Conservation (phyloP, 2,797 vertebrate genomes). For the Eidolon dupreanum region DNA sequence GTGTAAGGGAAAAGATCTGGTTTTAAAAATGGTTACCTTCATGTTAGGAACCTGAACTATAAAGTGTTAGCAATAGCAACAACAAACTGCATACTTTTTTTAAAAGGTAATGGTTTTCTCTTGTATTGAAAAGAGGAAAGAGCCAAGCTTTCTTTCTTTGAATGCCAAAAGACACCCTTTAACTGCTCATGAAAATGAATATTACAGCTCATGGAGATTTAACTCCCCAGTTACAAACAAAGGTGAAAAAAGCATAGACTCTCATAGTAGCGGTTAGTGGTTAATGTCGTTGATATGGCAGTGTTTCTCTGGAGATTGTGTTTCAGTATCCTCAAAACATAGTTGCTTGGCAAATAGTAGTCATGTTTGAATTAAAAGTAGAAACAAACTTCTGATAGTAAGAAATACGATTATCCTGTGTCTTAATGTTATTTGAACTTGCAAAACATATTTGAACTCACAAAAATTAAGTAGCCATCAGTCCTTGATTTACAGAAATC, state of each 20-base stretch:
- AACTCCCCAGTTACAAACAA: neutral
- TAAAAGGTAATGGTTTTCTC: neutral
- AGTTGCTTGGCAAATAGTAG: neutral
- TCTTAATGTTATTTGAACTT: neutral
- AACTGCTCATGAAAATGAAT: neutral
- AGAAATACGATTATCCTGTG: neutral
- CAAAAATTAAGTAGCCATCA: neutral
- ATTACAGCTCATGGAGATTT: neutral
- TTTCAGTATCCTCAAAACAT: neutral
- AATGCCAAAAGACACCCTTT: neutral
- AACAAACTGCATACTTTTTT: neutral
- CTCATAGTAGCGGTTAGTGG: neutral
- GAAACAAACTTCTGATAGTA: neutral
- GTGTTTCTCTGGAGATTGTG: neutral
- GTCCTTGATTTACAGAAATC: neutral
- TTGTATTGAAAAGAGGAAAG: neutral
- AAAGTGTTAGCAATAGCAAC: neutral
- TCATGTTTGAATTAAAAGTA: constrained; percentile 17
- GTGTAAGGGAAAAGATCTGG: neutral
- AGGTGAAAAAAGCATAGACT: neutral
- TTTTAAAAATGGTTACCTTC: neutral
- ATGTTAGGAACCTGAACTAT: neutral
- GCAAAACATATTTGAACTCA: neutral
- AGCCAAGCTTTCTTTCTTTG: neutral
- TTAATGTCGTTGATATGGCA: neutral